Percentiles rank a stretch among this genome's conserved stretches.
phyloP scores from a whole-genome alignment of 1,140 invertebrate species.

The Drosophila nigrodunni region DNA sequence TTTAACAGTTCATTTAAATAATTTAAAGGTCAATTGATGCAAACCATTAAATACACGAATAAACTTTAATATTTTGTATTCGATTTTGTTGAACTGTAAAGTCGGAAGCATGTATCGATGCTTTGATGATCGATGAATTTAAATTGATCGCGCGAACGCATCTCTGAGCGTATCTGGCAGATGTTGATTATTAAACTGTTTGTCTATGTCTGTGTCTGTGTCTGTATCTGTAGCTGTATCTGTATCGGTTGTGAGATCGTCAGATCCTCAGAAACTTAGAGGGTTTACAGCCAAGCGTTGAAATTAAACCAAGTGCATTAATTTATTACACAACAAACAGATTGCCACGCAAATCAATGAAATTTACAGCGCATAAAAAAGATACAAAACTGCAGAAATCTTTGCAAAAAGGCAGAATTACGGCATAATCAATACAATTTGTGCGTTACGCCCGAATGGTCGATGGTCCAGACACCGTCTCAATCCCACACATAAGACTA shows the following conservation, averaged over 20 bases:
- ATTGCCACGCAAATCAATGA: constrained; percentile 75
- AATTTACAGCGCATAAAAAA: constrained; percentile 59
- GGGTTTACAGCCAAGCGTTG: constrained; percentile 51
- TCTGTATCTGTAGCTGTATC: too few relatives aligned
- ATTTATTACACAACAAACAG: constrained; percentile 78
- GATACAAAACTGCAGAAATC: constrained; percentile 61
- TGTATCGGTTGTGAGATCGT: neutral
- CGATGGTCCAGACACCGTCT: constrained; percentile 26
- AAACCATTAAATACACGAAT: neutral
- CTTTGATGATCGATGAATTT: constrained; percentile 12
- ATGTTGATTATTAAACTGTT: neutral
- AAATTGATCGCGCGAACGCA: neutral
- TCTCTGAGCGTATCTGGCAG: constrained; percentile 9
- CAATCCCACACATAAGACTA: neutral
- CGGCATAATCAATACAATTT: constrained; percentile 69
- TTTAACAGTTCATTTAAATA: neutral
- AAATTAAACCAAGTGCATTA: constrained; percentile 73
- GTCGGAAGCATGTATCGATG: constrained; percentile 3
- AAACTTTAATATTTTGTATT: neutral
- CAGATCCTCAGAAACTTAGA: neutral
- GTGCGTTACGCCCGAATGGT: constrained; percentile 59
- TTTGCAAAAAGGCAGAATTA: neutral
- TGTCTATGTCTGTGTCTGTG: too few relatives aligned
- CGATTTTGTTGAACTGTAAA: constrained; percentile 8
- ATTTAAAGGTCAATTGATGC: constrained; percentile 12